phyloP scores from a whole-genome alignment of 2,888 invertebrate genomes.

The Tetheella fluctuosa region DNA sequence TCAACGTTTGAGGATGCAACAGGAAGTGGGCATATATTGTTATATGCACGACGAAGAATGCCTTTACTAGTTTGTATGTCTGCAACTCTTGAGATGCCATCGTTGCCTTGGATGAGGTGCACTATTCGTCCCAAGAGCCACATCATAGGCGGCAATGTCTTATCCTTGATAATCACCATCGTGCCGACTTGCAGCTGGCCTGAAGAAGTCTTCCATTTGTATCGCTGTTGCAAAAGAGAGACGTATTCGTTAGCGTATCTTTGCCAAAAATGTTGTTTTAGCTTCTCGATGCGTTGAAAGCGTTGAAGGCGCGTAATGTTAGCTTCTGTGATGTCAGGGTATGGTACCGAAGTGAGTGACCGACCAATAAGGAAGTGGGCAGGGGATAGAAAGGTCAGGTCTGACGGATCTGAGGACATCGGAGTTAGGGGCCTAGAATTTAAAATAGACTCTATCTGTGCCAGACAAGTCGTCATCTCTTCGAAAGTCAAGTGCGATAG shows the following conservation, averaged over 20 bases:
- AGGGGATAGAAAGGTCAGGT: slow-evolving; percentile 22
- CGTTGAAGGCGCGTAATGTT: slow-evolving; percentile 14
- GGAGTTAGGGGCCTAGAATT: slow-evolving; percentile 26
- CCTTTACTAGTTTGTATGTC: too few relatives aligned
- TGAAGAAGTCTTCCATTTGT: slow-evolving; percentile 16
- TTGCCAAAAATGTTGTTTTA: slow-evolving; percentile 17
- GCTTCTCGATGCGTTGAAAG: slow-evolving; percentile 11
- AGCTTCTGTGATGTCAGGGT: slow-evolving; percentile 16
- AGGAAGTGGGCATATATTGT: too few relatives aligned
- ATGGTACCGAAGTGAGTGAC: slow-evolving; percentile 16
- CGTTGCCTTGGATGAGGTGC: too few relatives aligned
- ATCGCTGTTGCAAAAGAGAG: slow-evolving; percentile 16
- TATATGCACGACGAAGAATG: too few relatives aligned
- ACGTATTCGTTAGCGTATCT: slow-evolving; percentile 15
- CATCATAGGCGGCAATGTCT: slow-evolving; percentile 21
- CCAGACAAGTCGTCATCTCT: slow-evolving; percentile 24
- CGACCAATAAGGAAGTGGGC: slow-evolving; percentile 26
- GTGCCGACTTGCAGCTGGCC: slow-evolving; percentile 16
- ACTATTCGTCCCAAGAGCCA: slow-evolving; percentile 24
- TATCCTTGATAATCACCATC: slow-evolving; percentile 25
- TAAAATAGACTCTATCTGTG: slow-evolving; percentile 25
- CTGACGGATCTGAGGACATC: slow-evolving; percentile 23
- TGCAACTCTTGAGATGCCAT: too few relatives aligned
- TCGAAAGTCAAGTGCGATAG: slow-evolving; percentile 24
- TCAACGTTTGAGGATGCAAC: too few relatives aligned